A percentile compares a stretch with the other conserved stretches of the same genome.
These are phyloP conservation scores for Osmoderma eremita DNA, from an alignment of 2,888 invertebrate genomes.

Conservation along the genomic window DNA sequence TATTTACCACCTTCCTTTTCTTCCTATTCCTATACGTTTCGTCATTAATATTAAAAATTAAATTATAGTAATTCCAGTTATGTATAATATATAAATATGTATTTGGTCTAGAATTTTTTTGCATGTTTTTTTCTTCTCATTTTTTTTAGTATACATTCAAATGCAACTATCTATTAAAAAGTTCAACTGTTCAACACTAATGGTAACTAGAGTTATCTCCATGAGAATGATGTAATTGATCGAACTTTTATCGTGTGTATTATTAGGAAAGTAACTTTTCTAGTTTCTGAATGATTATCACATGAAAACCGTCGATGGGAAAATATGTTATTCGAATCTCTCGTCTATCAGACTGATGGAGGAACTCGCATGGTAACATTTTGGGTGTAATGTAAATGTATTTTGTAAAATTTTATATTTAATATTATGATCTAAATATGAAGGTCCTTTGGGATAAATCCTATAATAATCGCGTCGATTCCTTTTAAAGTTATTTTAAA, in stretches of 20 bases:
- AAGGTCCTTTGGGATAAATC: conserved; percentile 8
- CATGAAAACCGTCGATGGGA: background rate
- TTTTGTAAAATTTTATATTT: background rate
- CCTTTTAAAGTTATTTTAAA: conserved; percentile 2
- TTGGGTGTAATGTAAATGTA: conserved; percentile 9
- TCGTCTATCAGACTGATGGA: background rate
- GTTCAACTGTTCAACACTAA: conserved; percentile 41
- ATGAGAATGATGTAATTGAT: conserved; percentile 17
- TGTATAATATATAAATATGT: conserved; percentile 26
- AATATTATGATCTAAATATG: conserved; percentile 11
- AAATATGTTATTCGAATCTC: background rate
- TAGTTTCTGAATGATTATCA: background rate
- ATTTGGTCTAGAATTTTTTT: conserved; percentile 35
- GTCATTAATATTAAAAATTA: conserved; percentile 29
- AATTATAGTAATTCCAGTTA: conserved; percentile 17
- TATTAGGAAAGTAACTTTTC: background rate
- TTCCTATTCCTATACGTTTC: conserved; percentile 19
- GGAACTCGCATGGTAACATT: conserved; percentile 3
- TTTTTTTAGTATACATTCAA: conserved; percentile 34
- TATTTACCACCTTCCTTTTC: conserved; percentile 19
- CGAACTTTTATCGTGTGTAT: background rate
- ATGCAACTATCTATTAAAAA: conserved; percentile 36
- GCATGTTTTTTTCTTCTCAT: conserved; percentile 1
- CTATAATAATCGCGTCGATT: conserved; percentile 20
- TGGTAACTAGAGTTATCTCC: conserved; percentile 38